Evolutionary conservation across 2,888 invertebrate species (phyloP), one percentile per base, ranked within the genome.

Genomic region (Eudemis profundana): DNA sequence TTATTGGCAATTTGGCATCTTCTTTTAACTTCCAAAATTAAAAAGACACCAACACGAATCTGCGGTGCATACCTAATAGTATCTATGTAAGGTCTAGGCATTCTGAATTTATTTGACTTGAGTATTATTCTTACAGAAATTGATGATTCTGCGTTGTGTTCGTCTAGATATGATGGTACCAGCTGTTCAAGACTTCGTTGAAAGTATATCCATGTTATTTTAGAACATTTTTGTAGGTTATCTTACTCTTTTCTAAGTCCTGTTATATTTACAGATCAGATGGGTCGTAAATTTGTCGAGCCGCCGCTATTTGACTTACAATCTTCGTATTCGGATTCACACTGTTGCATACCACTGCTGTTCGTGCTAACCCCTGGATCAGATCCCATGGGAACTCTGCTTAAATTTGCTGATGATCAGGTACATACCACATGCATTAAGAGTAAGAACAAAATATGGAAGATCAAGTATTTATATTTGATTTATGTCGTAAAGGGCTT

Each of bases 381-480:
- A 0, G 98, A 98, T 92, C 98, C 98, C 0, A 97, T 97, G 78
- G 97, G 96, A 21, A 94, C 97, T 0, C 85, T 98, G 38, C 93
- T 98, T 1, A 97, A 98, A 85, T 98, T 98, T 86, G 98, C 98
- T 19, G 97, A 98, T 70, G 98, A 98, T 82, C 97, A 97, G 90
- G 93, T 92, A 75, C 62, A 33, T 42, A 15, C n/a, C 92, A 75
- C 62, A 0, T 46, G 4, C 17, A 5, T 23, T 23, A 23, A 5
- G 29, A 7, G 10, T 10, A 4, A 33, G 7, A 33, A 33, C 5
- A 8, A n/a, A n/a, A n/a, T n/a, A n/a, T n/a, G n/a, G n/a, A n/a
- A n/a, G n/a, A n/a, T n/a, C n/a, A n/a, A n/a, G n/a, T n/a, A n/a
- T n/a, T n/a, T n/a, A n/a, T n/a, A n/a, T 27, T 14, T 33, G 12